Base-by-base conservation (phyloP, 2,113 vertebrate species). In the Burhinus bistriatus region DNA sequence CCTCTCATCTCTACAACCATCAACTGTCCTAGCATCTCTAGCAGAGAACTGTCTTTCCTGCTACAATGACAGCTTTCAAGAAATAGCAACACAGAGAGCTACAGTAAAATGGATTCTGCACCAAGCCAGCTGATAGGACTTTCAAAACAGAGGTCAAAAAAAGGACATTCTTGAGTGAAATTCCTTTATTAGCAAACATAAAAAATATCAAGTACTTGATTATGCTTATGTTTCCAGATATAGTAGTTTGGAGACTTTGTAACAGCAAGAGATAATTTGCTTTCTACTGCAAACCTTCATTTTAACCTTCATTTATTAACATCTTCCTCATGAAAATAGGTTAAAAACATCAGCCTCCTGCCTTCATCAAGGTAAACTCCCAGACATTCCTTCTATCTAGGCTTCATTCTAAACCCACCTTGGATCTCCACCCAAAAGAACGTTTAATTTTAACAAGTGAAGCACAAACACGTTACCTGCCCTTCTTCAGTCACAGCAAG, bases 161-260 rank as follows among this genome's bases (percentile, higher is more conserved):
- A 54, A 70, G 3, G 3, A 38, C 21, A 27, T 45, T 66, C 17
- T 44, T 2, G 0, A 55, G 18, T 42, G 4, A 77, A 69, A 73
- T 34, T 21, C 12, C 25, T 38, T 40, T 54, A 29, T 26, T 62
- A 69, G 18, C 7, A 78, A 70, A 22, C 18, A 49, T 36, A 42
- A 25, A 72, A 77, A 36, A 0, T 0, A 5, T 5, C 5, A 64
- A 80, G 12, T 45, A 84, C 5, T 49, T 9, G 0, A 40, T 47
- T 57, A 30, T 9, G 32, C 2, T n/a, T 25, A 38, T 3, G 0
- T 40, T 90, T 87, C 36, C 40, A 83, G 5, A 54, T 40, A 70
- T 0, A 14, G 9, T 14, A n/a, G 16, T 66, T 72, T 42, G 6
- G 5, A 84, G 32, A 71, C 21, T 42, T 73, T 59, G 3, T 27